A percentile compares a stretch with the other conserved stretches of the same genome.
These are phyloP conservation scores for Microcebus murinus DNA, from an alignment of 2,113 vertebrate species.

Conservation along the genomic window DNA sequence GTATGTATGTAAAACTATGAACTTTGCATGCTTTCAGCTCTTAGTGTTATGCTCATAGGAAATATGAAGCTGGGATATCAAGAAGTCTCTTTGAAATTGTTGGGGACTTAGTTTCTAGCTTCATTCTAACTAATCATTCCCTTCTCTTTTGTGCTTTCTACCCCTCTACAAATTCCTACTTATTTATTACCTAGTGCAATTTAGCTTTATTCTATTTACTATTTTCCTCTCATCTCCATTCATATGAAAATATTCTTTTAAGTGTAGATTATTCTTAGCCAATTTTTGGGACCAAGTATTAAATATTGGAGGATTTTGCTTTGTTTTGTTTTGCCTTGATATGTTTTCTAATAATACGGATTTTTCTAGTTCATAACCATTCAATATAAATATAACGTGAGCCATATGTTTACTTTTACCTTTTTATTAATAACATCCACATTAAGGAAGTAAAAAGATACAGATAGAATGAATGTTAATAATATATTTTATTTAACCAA, in stretches of 20 bases:
- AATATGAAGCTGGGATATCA: background rate
- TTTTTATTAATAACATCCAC: background rate
- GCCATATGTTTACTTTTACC: background rate
- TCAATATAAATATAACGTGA: background rate
- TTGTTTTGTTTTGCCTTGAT: background rate
- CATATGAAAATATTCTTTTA: background rate
- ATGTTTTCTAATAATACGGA: background rate
- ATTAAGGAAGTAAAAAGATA: background rate
- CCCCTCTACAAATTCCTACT: background rate
- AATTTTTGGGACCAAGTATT: background rate
- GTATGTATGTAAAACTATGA: background rate
- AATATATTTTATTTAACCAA: conserved; percentile 6
- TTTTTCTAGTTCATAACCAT: background rate
- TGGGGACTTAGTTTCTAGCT: background rate
- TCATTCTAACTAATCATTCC: background rate
- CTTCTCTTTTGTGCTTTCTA: background rate
- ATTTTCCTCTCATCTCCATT: background rate
- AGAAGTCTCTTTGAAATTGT: background rate
- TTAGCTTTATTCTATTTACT: background rate
- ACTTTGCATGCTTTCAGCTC: background rate
- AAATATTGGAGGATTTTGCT: background rate
- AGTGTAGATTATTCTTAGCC: background rate
- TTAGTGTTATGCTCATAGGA: background rate
- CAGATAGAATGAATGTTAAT: background rate
- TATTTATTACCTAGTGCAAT: background rate